A percentile compares a stretch with the other conserved stretches of the same genome.
Evolutionary conservation across 2,888 invertebrate species (phyloP).

Genomic region (Ectropis crepuscularia): DNA sequence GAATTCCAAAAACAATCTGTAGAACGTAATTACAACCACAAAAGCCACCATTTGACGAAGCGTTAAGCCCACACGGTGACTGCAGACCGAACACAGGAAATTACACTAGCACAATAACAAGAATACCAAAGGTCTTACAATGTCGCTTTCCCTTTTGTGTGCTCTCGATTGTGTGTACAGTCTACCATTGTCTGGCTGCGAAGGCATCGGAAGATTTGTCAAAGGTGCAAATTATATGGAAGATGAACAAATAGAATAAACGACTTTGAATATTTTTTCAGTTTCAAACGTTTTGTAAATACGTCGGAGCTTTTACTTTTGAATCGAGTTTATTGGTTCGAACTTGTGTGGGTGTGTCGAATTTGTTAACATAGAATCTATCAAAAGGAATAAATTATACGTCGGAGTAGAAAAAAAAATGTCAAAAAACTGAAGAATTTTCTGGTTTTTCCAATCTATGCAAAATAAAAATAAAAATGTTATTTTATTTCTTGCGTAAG

Average conservation of each 20-base stretch:
- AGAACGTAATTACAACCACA: constrained; percentile 14
- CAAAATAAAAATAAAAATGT: too few species aligned
- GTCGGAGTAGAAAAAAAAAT: too few species aligned
- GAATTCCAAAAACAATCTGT: constrained; percentile 21
- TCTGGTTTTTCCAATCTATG: too few species aligned
- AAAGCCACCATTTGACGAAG: constrained; percentile 12
- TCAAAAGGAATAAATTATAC: too few species aligned
- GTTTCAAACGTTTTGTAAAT: constrained; percentile 8
- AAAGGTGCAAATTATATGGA: constrained; percentile 25
- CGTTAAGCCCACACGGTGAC: constrained; percentile 8
- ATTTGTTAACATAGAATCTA: background rate
- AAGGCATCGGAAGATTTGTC: constrained; percentile 23
- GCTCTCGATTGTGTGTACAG: constrained; percentile 34
- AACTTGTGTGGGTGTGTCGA: background rate
- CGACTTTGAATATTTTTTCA: background rate
- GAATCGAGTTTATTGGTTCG: background rate
- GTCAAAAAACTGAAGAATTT: too few species aligned
- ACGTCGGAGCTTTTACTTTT: background rate
- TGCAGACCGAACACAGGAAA: constrained; percentile 13
- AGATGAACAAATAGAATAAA: constrained; percentile 1
- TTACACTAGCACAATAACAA: constrained; percentile 9
- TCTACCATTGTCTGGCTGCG: constrained; percentile 29
- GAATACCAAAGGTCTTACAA: constrained; percentile 5
- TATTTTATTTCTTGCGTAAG: too few species aligned
- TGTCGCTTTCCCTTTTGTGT: constrained; percentile 31